Conservation (phyloP, 2,797 vertebrate species). For the Lepus townsendii region DNA sequence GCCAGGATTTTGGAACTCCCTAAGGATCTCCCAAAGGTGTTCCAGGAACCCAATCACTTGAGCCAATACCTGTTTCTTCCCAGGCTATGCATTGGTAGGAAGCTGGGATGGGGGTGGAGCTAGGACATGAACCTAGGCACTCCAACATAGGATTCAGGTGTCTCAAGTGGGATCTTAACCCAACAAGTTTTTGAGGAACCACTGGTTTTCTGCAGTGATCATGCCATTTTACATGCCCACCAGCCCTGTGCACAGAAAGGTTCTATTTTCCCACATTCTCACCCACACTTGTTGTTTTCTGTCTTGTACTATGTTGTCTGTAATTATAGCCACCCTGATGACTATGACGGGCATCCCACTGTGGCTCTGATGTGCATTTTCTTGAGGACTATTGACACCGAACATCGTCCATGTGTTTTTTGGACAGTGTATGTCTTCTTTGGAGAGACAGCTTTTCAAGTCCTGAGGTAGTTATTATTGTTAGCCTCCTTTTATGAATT, state of each 20-base stretch:
- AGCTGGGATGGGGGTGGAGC: too few species aligned
- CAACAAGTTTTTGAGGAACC: not conserved
- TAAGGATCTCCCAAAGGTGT: too few species aligned
- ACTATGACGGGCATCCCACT: not conserved
- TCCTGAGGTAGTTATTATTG: not conserved
- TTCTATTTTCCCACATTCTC: not conserved
- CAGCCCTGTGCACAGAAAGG: not conserved
- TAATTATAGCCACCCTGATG: not conserved
- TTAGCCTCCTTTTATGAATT: conserved; percentile 29
- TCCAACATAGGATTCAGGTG: too few species aligned
- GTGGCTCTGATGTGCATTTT: not conserved
- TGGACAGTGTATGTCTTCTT: not conserved
- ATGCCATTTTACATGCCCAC: not conserved
- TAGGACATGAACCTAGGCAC: too few species aligned
- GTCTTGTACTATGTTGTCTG: not conserved
- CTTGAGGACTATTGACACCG: not conserved
- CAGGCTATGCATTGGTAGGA: too few species aligned
- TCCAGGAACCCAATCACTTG: too few species aligned
- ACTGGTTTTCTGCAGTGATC: not conserved
- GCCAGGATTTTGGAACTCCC: too few species aligned
- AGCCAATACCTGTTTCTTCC: too few species aligned
- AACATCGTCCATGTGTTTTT: not conserved
- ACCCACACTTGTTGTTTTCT: not conserved
- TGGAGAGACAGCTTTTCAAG: not conserved
- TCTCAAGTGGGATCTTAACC: too few species aligned